Base-by-base conservation (phyloP, 2,113 vertebrate genomes). In the Silurus asotus region DNA sequence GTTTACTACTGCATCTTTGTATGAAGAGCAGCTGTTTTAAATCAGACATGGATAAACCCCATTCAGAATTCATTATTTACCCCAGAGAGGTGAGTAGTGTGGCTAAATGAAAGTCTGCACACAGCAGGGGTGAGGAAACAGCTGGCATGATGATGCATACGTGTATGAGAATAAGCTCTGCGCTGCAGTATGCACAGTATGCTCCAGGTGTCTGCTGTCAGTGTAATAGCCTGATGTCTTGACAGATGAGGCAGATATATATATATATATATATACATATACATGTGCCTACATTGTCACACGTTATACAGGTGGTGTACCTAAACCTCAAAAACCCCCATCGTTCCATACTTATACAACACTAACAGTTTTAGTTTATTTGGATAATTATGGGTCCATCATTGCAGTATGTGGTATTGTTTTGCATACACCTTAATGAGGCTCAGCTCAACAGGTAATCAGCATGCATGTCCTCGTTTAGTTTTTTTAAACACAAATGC, bases 131-230 rank as follows among this genome's bases (percentile, higher is more conserved):
- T 81, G 28, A 78, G 15, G 28, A 58, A 79, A 79, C 76, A 79
- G 55, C 76, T 79, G 76, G 55, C 76, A 19, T 79, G 15, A 65
- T 55, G 80, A 53, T 70, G 82, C 85, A 85, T 58, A 45, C 20
- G 17, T 58, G 81, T 83, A 51, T 88, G 14, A 10, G 45, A 75
- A 49, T 13, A 48, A n/a, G 72, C 70, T 74, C 70, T 74, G 48
- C 70, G 19, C 70, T 56, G 9, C 51, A 77, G n/a, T 58, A 17
- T 83, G 67, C 23, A 14, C 51, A 51, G 62, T 77, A 58, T 14
- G 53, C n/a, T 84, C 77, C 87, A 81, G 87, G 56, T 85, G 83
- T 76, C 74, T 65, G 79, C 28, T 72, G 64, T 78, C 84, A 67
- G 9, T 8, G 1, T 83, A 81, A 86, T 64, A 83, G 80, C 74